Percentiles rank a stretch among this genome's conserved stretches.
Conservation (phyloP, 2,113 vertebrate genomes). For the Anhinga rufa region DNA sequence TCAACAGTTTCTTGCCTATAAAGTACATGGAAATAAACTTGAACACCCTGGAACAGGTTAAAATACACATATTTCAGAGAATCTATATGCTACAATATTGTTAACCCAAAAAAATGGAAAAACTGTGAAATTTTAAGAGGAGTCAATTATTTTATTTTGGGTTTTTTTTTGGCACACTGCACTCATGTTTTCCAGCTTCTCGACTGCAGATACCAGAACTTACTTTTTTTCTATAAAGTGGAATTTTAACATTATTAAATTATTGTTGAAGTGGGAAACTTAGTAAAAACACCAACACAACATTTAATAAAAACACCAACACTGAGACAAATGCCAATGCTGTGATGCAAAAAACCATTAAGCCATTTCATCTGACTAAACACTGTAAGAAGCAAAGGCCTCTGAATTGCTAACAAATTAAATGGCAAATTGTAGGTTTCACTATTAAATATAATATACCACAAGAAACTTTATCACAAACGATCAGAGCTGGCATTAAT, state of each 20-base stretch:
- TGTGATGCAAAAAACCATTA: not conserved
- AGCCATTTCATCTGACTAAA: slow-evolving; percentile 8
- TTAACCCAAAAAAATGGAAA: not conserved
- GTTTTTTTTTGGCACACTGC: not conserved
- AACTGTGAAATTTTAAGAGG: not conserved
- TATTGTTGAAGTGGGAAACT: not conserved
- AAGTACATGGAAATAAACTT: not conserved
- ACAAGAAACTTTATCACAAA: slow-evolving; percentile 4
- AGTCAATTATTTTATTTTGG: not conserved
- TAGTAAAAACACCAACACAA: not conserved
- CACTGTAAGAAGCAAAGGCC: not conserved
- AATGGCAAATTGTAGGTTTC: not conserved
- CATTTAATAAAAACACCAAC: not conserved
- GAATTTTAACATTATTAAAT: not conserved
- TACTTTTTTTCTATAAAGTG: not conserved
- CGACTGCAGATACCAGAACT: not conserved
- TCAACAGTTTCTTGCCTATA: not conserved
- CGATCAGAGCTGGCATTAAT: not conserved
- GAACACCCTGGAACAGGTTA: not conserved
- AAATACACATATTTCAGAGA: not conserved
- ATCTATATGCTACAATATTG: not conserved
- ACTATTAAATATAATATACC: not conserved
- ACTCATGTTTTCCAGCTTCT: not conserved
- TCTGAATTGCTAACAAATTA: not conserved
- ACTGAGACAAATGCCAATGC: not conserved